phyloP scores from a whole-genome alignment of 1,140 invertebrate species.

The Drosophila sp. region DNA sequence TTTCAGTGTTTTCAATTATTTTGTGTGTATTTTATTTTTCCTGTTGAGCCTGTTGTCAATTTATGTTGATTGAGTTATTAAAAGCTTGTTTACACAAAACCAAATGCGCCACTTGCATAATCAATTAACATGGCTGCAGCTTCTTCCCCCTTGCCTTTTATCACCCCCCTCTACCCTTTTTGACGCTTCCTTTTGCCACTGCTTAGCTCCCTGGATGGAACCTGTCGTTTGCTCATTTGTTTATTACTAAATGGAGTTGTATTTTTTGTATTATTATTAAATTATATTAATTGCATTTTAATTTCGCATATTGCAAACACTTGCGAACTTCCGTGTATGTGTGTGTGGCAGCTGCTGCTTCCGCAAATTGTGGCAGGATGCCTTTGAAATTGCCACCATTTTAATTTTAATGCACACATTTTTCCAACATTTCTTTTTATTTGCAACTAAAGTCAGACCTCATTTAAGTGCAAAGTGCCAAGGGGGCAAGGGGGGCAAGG shows the following conservation, averaged over 20 bases:
- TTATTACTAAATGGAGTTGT: constrained; percentile 33
- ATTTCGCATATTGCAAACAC: constrained; percentile 38
- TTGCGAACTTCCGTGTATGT: constrained; percentile 39
- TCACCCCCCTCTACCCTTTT: background rate
- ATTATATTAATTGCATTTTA: constrained; percentile 52
- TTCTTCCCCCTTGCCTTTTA: background rate
- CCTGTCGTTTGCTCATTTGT: constrained; percentile 15
- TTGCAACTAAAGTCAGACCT: background rate
- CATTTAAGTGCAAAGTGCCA: constrained; percentile 48
- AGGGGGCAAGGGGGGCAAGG: constrained; percentile 1
- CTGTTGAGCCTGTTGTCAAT: constrained; percentile 31
- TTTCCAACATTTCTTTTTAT: too few species aligned
- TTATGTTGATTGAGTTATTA: constrained; percentile 77
- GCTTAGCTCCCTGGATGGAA: background rate
- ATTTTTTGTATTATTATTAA: constrained; percentile 17
- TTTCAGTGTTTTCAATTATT: background rate
- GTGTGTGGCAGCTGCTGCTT: constrained; percentile 14
- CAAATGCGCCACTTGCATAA: constrained; percentile 42
- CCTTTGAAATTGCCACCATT: constrained; percentile 43
- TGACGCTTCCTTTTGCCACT: background rate
- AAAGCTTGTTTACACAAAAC: constrained; percentile 71
- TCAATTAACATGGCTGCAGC: constrained; percentile 28
- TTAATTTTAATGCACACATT: constrained; percentile 25
- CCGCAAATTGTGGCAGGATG: constrained; percentile 38
- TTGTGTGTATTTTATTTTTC: constrained; percentile 8